Evolutionary conservation across 2,797 vertebrate species (phyloP).

Genomic region (Rhinoraja longicauda): DNA sequence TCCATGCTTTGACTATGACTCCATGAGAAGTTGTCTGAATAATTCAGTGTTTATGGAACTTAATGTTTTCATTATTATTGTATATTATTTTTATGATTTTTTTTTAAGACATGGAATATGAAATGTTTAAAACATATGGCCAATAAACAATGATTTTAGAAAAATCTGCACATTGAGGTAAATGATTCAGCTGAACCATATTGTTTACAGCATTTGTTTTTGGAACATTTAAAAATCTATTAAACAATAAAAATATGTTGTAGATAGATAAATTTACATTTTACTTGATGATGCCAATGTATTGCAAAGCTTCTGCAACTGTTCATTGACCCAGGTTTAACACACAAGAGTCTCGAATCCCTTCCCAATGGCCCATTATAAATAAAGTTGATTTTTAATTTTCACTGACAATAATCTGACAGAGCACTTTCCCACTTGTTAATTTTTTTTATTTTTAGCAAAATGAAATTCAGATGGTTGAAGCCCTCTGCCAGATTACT

Average conservation of each 20-base stretch:
- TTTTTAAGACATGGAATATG: not conserved
- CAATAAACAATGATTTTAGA: not conserved
- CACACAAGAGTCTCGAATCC: not conserved
- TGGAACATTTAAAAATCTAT: not conserved
- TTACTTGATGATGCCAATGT: not conserved
- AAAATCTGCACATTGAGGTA: not conserved
- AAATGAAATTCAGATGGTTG: not conserved
- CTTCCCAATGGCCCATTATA: not conserved
- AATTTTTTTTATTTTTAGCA: not conserved
- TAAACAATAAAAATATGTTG: not conserved
- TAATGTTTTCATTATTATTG: not conserved
- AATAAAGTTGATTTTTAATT: not conserved
- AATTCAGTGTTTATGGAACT: not conserved
- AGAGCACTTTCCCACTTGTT: not conserved
- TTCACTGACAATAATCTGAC: not conserved
- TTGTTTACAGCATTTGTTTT: not conserved
- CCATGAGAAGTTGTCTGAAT: not conserved
- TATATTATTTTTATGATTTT: not conserved
- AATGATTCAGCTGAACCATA: not conserved
- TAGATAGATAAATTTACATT: not conserved
- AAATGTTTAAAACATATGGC: not conserved
- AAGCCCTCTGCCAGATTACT: not conserved
- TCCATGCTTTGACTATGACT: not conserved
- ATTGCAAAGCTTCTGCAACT: not conserved
- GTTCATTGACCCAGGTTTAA: not conserved